Percentiles rank a stretch among this genome's conserved stretches.
Conservation (phyloP, 2,113 vertebrate genomes). For the Cyanocitta stelleri region DNA sequence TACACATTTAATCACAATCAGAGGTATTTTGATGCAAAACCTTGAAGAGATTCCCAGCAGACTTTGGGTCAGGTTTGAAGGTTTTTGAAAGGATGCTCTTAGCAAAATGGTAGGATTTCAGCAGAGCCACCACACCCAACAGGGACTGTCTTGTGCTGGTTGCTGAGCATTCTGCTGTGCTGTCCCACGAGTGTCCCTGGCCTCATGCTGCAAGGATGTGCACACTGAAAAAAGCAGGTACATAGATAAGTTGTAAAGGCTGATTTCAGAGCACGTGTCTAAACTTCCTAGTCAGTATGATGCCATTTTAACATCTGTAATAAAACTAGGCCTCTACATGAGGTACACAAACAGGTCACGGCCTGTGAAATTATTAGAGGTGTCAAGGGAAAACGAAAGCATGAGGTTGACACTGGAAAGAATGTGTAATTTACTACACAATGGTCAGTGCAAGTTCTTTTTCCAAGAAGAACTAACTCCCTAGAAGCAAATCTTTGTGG, state of each 20-base stretch:
- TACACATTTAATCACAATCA: not conserved
- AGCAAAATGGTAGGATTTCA: not conserved
- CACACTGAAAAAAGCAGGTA: not conserved
- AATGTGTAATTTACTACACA: not conserved
- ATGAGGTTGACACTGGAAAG: not conserved
- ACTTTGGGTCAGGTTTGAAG: not conserved
- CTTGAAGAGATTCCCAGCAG: not conserved
- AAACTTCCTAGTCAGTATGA: not conserved
- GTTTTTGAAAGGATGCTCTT: not conserved
- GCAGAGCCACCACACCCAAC: not conserved
- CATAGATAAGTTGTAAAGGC: fast-evolving
- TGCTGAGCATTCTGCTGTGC: not conserved
- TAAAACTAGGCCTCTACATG: not conserved
- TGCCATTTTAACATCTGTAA: not conserved
- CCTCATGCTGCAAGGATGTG: fast-evolving
- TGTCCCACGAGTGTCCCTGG: not conserved
- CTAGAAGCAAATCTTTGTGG: not conserved
- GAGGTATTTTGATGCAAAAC: not conserved
- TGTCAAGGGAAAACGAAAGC: not conserved
- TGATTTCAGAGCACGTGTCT: not conserved
- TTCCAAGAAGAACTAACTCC: not conserved
- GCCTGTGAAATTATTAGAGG: not conserved
- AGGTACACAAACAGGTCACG: not conserved
- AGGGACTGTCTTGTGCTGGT: too few species aligned
- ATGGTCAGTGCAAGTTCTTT: not conserved